Conservation (phyloP, 2,797 vertebrate genomes). For the Brotula barbata region DNA sequence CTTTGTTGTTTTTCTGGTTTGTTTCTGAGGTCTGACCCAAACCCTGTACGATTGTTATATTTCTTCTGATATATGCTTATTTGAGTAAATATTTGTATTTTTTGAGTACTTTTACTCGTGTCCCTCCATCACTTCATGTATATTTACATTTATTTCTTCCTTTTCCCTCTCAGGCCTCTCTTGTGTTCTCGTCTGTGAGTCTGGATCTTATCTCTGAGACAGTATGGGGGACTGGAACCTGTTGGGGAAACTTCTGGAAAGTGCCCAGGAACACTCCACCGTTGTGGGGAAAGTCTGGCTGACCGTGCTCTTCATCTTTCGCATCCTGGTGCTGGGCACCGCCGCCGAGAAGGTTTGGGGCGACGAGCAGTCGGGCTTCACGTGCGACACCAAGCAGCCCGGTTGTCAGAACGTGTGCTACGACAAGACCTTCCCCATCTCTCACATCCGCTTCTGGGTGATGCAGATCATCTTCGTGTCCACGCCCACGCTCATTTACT, state of each 20-base stretch:
- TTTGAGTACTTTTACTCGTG: too few species aligned
- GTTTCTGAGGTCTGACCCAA: too few species aligned
- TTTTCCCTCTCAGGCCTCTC: constrained; percentile 44
- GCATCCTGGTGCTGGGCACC: constrained; percentile 84
- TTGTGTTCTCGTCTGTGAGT: constrained; percentile 49
- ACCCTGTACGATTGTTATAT: too few species aligned
- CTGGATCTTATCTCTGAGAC: constrained; percentile 27
- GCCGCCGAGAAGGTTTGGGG: constrained; percentile 90
- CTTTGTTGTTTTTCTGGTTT: too few species aligned
- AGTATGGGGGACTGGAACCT: constrained; percentile 88
- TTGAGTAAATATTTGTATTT: too few species aligned
- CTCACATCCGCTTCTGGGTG: constrained; percentile 92
- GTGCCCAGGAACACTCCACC: constrained; percentile 87
- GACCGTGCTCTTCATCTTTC: constrained; percentile 87
- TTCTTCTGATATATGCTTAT: too few species aligned
- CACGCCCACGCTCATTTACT: constrained; percentile 87
- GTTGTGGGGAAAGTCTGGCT: constrained; percentile 92
- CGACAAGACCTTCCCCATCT: constrained; percentile 89
- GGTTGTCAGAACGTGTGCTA: constrained; percentile 92
- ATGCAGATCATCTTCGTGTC: constrained; percentile 93
- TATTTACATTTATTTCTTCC: neutral
- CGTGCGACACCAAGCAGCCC: constrained; percentile 89
- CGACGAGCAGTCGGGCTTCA: constrained; percentile 86
- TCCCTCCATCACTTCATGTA: too few species aligned
- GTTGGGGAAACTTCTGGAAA: constrained; percentile 87